Evolutionary conservation across 2,113 vertebrate genomes (phyloP), one percentile per base, ranked within the genome.

Genomic region (Dendropsophus ebraccatus): DNA sequence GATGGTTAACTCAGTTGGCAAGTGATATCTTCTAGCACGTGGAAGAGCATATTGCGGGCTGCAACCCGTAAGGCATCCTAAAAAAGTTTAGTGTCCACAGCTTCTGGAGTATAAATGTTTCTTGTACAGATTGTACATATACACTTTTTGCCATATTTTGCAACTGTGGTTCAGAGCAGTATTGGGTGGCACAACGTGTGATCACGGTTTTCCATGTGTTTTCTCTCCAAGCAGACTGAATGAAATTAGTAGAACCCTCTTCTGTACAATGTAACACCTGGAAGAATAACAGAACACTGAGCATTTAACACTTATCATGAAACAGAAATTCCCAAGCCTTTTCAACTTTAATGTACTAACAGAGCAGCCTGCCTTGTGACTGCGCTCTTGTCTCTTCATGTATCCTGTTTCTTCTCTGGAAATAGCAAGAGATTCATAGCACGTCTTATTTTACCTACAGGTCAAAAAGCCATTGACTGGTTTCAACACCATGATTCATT

Each of bases 401-500:
- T 82, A 82, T 82, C 80, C 45, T 35, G 62, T 82, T 82, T 82
- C 80, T 58, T 60, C 32, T 80, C 54, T 69, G 16, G 56, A 41
- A 81, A 65, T 81, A 81, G 78, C n/a, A 81, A 62, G 35, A 47
- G 78, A 81, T 65, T 76, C 82, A 49, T 73, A 41, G 9, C 19
- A 56, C 49, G 28, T 82, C 49, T 82, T 69, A 37, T 52, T 72
- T 72, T 75, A 75, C 72, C 21, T 58, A 14, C 25, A 49, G 82
- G 82, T 84, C 82, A 84, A 75, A 75, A 47, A 41, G 70, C 52
- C 54, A 84, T 58, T 49, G 17, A 30, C 54, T 60, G 28, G 37
- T 76, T 56, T 76, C 82, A 72, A 73, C 82, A 83, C 69, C 21
- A 52, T 83, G 82, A 72, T 83, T 83, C 32, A 58, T 74, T 32